phyloP scores from a whole-genome alignment of 2,113 vertebrate genomes.

The Myiagra hebetior region DNA sequence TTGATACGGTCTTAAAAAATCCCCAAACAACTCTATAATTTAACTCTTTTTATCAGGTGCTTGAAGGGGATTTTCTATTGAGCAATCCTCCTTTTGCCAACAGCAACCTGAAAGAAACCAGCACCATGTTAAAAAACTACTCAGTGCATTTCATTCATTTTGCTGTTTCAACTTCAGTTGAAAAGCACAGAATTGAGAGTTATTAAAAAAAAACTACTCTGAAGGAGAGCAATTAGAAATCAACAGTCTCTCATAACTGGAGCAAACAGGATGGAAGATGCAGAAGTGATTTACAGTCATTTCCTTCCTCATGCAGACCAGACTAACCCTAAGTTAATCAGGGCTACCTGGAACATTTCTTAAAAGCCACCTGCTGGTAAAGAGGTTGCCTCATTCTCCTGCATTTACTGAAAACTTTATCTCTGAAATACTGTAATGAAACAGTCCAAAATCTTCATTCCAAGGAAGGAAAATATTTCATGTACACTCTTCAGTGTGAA shows the following conservation, averaged over 20 bases:
- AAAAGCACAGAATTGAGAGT: neutral
- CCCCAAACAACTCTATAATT: neutral
- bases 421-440: neutral
- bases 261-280: slow-evolving; percentile 21
- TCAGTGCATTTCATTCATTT: neutral
- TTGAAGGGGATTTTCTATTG: neutral
- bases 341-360: neutral
- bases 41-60: neutral
- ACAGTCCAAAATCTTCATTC: slow-evolving; percentile 30
- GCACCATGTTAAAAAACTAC: neutral
- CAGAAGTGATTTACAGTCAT: neutral
- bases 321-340: neutral
- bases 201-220: neutral
- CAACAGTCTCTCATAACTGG: neutral
- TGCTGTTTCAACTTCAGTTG: neutral
- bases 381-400: neutral
- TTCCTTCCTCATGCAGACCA: neutral
- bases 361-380: neutral
- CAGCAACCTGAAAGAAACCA: neutral
- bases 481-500: slow-evolving; percentile 26
- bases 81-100: neutral
- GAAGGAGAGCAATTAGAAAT: neutral
- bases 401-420: neutral
- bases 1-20: neutral
- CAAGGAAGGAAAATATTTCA: neutral